These are phyloP conservation scores for Eurystomus glaucurus DNA, from an alignment of 2,797 vertebrate species.

Conservation along the genomic window DNA sequence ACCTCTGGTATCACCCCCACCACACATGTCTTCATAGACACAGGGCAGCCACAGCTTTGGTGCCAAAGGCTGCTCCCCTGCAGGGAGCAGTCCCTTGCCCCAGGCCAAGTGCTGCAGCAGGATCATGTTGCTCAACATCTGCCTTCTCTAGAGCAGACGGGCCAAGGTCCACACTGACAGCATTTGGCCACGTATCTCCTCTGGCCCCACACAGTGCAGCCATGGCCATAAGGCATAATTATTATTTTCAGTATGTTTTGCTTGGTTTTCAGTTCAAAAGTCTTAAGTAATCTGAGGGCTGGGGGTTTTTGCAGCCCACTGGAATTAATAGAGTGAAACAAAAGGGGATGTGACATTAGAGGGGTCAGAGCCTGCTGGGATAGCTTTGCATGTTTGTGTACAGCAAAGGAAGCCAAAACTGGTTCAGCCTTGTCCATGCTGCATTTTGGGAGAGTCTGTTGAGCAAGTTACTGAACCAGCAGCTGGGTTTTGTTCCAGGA, in stretches of 20 bases:
- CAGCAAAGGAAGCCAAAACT: neutral
- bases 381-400: neutral
- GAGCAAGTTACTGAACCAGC: neutral
- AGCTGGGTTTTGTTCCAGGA: neutral
- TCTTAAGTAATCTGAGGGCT: neutral
- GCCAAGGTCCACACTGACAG: neutral
- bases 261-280: neutral
- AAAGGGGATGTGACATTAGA: constrained; percentile 17
- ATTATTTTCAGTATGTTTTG: neutral
- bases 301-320: neutral
- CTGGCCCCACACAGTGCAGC: fast-evolving
- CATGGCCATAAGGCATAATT: neutral
- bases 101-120: neutral
- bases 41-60: neutral
- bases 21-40: fast-evolving
- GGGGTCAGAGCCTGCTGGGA: neutral
- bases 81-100: neutral
- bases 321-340: neutral
- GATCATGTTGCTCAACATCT: neutral
- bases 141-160: neutral
- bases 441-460: neutral
- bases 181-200: fast-evolving
- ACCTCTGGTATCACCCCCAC: neutral
- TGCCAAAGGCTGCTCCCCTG: neutral
- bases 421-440: neutral